Base-by-base conservation (phyloP, 2,888 invertebrate species). In the Rhogogaster chlorosoma region DNA sequence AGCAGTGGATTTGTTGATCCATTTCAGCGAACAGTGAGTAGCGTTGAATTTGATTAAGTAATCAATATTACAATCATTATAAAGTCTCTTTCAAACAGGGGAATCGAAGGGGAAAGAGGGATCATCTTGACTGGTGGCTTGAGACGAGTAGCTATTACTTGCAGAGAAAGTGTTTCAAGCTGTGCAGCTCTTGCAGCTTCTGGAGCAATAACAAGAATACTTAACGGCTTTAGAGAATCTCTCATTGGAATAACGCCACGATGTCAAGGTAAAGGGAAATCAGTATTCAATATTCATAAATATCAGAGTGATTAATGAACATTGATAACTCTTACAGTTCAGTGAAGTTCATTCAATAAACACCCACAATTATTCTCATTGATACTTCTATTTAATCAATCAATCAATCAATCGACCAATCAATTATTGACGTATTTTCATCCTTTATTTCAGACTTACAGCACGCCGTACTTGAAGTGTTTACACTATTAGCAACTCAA, bases 391-490 rank as follows among this genome's bases (percentile, higher is more conserved):
- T 64, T 84, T 61, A 45, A 73, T 86, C 83, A 57, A 64, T 85
- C 83, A 38, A 32, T 42, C 83, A 67, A 29, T 57, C 15, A 53
- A 53, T 18, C 57, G n/a, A n/a, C 7, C 57, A 18, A 10, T 53
- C 85, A 78, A 26, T 64, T 83, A 18, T 82, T 53, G 6, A 71
- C 71, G n/a, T 82, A 83, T 73, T 75, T 86, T 86, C 82, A 84
- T 82, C 29, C 67, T 84, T 85, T 71, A 22, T 57, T 91, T 89
- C 92, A 96, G 96, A 96, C 86, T 93, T 97, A 22, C 96, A 96
- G 88, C 94, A 95, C 88, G 95, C 96, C 77, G 94, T 96, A 83
- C 92, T 97, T 67, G 96, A 96, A 91, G 94, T 97, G 78, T 94
- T 96, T 64, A 94, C 94, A 1, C 88, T 94, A 84, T 90, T 96